Evolutionary conservation across 2,797 vertebrate genomes (phyloP).

Genomic region (Malurus leucopterus): DNA sequence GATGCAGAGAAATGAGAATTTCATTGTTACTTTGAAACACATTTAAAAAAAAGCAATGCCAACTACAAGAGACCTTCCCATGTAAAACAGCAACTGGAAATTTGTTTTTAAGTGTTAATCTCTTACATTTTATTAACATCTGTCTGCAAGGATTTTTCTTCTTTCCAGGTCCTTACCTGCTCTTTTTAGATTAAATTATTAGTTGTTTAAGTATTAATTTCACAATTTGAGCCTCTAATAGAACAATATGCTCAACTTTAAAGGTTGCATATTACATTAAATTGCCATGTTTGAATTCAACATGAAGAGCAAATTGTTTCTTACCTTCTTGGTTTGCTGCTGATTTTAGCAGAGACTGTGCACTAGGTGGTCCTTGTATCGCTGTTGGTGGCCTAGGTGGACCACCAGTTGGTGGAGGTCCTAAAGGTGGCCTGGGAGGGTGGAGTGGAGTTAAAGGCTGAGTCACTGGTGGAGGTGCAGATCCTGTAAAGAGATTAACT

Average conservation of each 20-base stretch:
- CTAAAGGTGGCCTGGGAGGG: slow-evolving; percentile 71
- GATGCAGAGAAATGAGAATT: background rate
- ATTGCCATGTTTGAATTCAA: background rate
- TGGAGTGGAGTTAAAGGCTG: slow-evolving; percentile 74
- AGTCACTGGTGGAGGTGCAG: slow-evolving; percentile 72
- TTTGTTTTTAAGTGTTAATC: background rate
- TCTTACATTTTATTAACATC: background rate
- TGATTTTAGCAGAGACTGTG: slow-evolving; percentile 58
- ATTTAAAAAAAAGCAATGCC: background rate
- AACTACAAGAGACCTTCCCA: background rate
- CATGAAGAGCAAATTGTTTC: background rate
- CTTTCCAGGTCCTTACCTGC: background rate
- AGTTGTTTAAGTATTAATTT: background rate
- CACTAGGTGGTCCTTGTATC: slow-evolving; percentile 62
- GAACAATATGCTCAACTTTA: background rate
- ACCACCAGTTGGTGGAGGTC: slow-evolving; percentile 70
- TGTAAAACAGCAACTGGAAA: background rate
- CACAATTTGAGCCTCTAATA: background rate
- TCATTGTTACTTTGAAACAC: background rate
- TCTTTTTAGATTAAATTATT: background rate
- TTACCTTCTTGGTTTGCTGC: slow-evolving; percentile 77
- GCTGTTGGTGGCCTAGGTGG: slow-evolving; percentile 67
- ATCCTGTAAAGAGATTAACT: slow-evolving; percentile 67
- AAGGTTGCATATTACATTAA: background rate
- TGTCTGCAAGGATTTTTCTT: background rate